Percentiles rank a stretch among this genome's conserved stretches.
phyloP scores from a whole-genome alignment of 2,797 vertebrate species.

The Falco berigora region DNA sequence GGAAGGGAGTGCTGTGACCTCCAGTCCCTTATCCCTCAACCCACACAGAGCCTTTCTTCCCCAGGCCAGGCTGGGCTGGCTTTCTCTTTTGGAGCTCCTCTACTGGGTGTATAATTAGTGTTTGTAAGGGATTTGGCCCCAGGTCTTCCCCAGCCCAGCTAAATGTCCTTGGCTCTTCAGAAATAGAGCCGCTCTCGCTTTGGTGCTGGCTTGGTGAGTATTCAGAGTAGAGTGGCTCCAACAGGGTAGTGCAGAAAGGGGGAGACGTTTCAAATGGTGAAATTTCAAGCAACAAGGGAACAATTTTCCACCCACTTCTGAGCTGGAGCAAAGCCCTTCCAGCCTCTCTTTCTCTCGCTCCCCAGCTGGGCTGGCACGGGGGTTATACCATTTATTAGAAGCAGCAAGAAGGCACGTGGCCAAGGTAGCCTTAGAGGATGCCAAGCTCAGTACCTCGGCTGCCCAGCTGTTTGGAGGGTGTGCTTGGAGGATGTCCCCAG shows the following conservation, averaged over 20 bases:
- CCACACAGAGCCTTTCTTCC: background rate
- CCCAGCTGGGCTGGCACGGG: constrained; percentile 47
- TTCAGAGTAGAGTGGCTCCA: constrained; percentile 36
- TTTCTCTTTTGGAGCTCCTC: background rate
- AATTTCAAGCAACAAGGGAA: constrained; percentile 48
- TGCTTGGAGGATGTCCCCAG: background rate
- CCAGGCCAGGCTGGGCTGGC: background rate
- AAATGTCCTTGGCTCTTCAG: constrained; percentile 15
- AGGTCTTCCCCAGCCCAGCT: background rate
- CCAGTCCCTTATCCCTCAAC: background rate
- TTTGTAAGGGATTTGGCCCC: constrained; percentile 2
- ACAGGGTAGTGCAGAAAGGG: background rate
- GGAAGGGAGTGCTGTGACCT: background rate
- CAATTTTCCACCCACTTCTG: constrained; percentile 59
- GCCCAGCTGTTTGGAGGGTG: background rate
- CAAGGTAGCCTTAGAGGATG: constrained; percentile 5
- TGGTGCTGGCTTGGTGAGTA: background rate
- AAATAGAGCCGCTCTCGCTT: background rate
- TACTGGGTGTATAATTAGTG: background rate
- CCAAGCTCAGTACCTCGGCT: background rate
- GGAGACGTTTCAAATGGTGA: constrained; percentile 17
- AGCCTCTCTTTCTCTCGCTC: background rate
- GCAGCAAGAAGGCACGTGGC: constrained; percentile 22
- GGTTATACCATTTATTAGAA: constrained; percentile 13
- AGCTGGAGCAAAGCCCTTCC: constrained; percentile 50